Percentiles rank a stretch among this genome's conserved stretches.
Conservation (phyloP, 2,113 vertebrate species). For the Burhinus oedicnemus region DNA sequence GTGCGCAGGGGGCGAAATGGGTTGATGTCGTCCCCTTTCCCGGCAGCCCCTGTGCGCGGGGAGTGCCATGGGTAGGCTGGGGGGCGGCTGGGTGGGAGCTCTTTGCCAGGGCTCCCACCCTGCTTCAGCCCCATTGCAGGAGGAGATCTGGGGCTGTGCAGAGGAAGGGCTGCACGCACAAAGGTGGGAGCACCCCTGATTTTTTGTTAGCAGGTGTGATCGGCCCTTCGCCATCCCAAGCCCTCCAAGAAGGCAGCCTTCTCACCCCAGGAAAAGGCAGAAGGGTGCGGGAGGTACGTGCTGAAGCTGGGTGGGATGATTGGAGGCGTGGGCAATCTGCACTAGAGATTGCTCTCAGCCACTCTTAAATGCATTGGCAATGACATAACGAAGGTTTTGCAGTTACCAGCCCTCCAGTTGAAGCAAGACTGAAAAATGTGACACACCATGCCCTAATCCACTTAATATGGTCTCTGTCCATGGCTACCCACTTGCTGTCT, state of each 20-base stretch:
- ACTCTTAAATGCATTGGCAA: not conserved
- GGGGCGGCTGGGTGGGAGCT: not conserved
- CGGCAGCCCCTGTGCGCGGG: no score
- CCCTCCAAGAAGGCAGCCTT: not conserved
- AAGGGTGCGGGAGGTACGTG: not conserved
- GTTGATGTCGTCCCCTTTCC: not conserved
- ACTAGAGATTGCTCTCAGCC: not conserved
- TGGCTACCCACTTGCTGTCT: not conserved
- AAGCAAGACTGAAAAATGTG: conserved; percentile 33
- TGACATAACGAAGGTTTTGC: not conserved
- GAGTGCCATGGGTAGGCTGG: accelerated
- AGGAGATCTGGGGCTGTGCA: not conserved
- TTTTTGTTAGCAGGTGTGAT: not conserved
- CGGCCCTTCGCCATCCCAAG: not conserved
- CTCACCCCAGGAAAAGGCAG: not conserved
- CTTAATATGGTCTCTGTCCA: not conserved
- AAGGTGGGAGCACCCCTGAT: not conserved
- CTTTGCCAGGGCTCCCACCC: not conserved
- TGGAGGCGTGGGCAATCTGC: not conserved
- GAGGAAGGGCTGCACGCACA: not conserved
- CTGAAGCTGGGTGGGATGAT: not conserved
- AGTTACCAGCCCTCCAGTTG: not conserved
- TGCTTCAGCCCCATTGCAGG: not conserved
- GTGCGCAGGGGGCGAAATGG: accelerated
- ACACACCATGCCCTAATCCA: not conserved